Evolutionary conservation across 2,797 vertebrate species (phyloP).

Genomic region (Sebastes hubbsi): DNA sequence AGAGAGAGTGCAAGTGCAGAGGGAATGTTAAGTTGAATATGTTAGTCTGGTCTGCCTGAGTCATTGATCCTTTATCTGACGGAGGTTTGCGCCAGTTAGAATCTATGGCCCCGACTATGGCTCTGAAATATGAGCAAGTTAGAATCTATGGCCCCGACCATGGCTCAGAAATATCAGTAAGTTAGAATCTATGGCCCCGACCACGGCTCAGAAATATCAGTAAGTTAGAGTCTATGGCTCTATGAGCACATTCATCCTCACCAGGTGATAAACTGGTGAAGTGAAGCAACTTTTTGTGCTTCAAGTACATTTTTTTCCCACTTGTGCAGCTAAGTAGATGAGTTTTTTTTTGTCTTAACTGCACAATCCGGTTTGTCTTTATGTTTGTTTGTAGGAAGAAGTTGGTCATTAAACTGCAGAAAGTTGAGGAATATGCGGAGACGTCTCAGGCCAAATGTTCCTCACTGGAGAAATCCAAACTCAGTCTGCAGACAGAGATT

Average conservation of each 20-base stretch:
- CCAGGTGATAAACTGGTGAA: no score
- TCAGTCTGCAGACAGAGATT: conserved; percentile 89
- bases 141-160: no score
- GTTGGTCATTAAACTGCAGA: conserved; percentile 88
- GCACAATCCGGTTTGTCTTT: background rate
- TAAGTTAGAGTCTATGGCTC: no score
- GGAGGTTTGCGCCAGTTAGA: no score
- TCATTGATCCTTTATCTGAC: no score
- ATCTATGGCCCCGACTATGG: no score
- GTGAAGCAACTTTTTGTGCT: background rate
- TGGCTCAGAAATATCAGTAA: rapidly evolving
- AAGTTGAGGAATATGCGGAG: conserved; percentile 86
- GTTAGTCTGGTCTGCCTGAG: no score
- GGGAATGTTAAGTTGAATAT: no score
- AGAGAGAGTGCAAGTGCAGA: no score
- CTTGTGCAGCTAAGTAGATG: background rate
- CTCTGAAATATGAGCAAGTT: rapidly evolving
- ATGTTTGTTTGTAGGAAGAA: conserved; percentile 85
- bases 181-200: no score
- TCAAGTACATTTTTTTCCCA: background rate
- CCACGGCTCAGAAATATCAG: rapidly evolving
- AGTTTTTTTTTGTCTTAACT: background rate
- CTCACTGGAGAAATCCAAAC: conserved; percentile 93
- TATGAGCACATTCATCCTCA: background rate
- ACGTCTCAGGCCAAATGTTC: conserved; percentile 88